Conservation (phyloP, 1,140 invertebrate species). For the Zaprionus inermis region DNA sequence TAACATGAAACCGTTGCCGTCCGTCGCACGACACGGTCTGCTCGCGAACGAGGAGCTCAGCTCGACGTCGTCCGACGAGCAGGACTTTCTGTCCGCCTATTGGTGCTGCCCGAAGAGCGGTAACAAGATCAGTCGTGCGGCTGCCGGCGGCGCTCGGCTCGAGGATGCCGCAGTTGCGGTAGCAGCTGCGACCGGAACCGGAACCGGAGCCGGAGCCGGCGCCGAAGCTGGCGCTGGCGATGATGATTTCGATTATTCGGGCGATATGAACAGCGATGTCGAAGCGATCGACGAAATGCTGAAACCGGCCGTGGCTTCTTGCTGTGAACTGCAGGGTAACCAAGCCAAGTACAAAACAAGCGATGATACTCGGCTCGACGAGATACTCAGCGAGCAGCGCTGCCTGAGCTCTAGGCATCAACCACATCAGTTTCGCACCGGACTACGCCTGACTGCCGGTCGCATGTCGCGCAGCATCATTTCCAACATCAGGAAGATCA, state of each 20-base stretch:
- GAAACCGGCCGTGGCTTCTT: background rate
- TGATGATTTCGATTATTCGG: background rate
- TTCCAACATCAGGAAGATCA: conserved; percentile 40
- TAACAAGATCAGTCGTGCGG: background rate
- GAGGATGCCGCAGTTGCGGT: no score
- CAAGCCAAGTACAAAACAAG: background rate
- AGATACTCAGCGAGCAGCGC: background rate
- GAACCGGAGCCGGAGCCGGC: background rate
- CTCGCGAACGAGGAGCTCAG: conserved; percentile 2
- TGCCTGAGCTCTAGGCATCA: conserved; percentile 24
- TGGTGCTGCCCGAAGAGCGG: conserved; percentile 28
- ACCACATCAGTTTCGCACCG: conserved; percentile 8
- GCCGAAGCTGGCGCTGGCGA: background rate
- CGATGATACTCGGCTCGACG: background rate
- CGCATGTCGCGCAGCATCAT: conserved; percentile 31
- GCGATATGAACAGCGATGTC: background rate
- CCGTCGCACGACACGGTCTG: background rate
- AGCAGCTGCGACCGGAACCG: background rate
- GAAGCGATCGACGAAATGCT: background rate
- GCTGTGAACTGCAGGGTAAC: background rate
- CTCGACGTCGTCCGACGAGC: conserved; percentile 35
- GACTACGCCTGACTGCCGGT: conserved; percentile 20
- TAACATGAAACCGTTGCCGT: background rate
- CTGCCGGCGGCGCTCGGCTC: no score
- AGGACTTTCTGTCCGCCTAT: conserved; percentile 53